These are phyloP conservation scores for Diarsia rubi DNA, from an alignment of 2,888 invertebrate genomes.

Conservation along the genomic window DNA sequence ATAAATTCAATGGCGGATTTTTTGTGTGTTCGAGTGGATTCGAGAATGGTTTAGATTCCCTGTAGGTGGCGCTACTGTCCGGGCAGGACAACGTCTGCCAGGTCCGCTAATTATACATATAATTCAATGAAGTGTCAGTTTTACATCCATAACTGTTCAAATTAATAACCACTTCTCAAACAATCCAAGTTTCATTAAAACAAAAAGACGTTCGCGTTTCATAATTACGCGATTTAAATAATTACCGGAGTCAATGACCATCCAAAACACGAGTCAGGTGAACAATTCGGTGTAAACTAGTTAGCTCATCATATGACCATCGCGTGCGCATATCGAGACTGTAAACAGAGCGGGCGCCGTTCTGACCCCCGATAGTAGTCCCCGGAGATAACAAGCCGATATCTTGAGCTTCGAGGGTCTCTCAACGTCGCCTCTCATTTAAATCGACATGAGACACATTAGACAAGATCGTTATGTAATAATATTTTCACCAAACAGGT, in stretches of 20 bases:
- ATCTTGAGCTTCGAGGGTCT: conserved; percentile 64
- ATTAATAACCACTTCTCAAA: conserved; percentile 7
- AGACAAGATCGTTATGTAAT: conserved; percentile 32
- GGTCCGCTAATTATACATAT: no score
- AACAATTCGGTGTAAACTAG: conserved; percentile 66
- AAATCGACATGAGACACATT: conserved; percentile 52
- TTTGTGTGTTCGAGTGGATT: no score
- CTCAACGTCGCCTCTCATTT: conserved; percentile 69
- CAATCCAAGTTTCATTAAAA: conserved; percentile 31
- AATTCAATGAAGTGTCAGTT: conserved; percentile 17
- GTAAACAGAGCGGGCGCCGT: conserved; percentile 81
- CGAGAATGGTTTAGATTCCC: no score
- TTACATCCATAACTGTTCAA: conserved; percentile 16
- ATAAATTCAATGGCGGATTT: no score
- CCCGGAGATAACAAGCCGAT: conserved; percentile 73
- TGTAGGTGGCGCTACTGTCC: no score
- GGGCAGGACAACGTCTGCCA: no score
- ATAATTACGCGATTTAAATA: conserved; percentile 52
- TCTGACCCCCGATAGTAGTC: conserved; percentile 82
- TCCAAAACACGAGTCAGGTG: conserved; percentile 68
- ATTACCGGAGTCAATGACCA: conserved; percentile 67
- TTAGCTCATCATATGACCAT: conserved; percentile 80
- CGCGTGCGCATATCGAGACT: conserved; percentile 81
- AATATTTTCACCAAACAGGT: conserved; percentile 42
- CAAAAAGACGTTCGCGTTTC: conserved; percentile 42